Evolutionary conservation across 1,140 invertebrate genomes (phyloP).

Genomic region (Eufriesea mexicana): DNA sequence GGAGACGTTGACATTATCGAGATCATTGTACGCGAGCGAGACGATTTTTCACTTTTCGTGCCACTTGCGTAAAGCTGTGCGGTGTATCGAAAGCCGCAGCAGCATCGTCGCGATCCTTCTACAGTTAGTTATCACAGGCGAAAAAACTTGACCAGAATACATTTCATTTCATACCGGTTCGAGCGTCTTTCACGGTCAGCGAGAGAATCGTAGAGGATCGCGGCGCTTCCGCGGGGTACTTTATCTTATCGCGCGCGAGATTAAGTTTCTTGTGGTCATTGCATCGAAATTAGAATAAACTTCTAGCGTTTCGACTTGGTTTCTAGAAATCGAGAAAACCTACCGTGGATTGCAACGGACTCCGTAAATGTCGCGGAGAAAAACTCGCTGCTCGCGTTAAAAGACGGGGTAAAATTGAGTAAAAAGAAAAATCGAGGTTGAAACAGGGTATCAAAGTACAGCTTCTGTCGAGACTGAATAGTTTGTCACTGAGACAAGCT

Average conservation of each 20-base stretch:
- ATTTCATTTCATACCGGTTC: constrained; percentile 49
- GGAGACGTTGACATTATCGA: constrained; percentile 14
- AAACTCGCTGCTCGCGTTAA: neutral
- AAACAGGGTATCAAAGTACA: neutral
- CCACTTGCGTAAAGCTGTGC: constrained; percentile 32
- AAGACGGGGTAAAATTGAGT: neutral
- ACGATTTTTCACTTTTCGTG: constrained; percentile 11
- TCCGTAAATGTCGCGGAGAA: neutral
- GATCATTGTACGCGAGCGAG: constrained; percentile 18
- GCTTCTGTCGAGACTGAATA: neutral
- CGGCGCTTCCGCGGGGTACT: neutral
- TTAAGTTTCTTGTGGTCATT: neutral
- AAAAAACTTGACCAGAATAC: constrained; percentile 32
- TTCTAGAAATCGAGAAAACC: neutral
- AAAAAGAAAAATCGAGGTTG: neutral
- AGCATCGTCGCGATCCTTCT: neutral
- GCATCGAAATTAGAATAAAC: neutral
- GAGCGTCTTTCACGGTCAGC: neutral
- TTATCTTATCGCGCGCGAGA: constrained; percentile 27
- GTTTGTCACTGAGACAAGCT: neutral
- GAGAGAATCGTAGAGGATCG: neutral
- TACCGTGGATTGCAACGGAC: neutral
- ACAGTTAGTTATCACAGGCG: neutral
- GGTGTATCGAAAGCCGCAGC: constrained; percentile 34
- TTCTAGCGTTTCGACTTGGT: neutral